A percentile compares a stretch with the other conserved stretches of the same genome.
Evolutionary conservation across 2,797 vertebrate genomes (phyloP).

Genomic region (Garrulus glandarius): DNA sequence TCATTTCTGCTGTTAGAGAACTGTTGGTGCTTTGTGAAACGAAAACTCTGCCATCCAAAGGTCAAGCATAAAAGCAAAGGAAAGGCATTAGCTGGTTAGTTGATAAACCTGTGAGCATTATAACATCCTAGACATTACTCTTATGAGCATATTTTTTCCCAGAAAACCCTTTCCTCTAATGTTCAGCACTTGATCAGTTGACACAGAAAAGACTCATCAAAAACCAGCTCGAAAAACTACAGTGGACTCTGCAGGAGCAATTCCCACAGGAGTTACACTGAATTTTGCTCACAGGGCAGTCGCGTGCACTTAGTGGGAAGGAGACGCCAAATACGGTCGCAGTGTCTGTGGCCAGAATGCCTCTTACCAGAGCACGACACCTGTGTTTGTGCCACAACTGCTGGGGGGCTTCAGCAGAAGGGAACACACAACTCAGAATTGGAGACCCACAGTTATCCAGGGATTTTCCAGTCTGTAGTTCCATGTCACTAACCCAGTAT

Average conservation of each 20-base stretch:
- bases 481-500: background rate
- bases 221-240: background rate
- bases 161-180: background rate
- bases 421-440: background rate
- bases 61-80: background rate
- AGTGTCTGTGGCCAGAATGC: background rate
- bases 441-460: background rate
- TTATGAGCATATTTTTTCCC: background rate
- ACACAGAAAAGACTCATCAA: background rate
- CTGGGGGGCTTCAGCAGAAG: background rate
- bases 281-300: background rate
- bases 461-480: background rate
- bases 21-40: background rate
- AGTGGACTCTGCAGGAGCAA: background rate
- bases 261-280: background rate
- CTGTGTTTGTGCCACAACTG: background rate
- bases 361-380: background rate
- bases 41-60: background rate
- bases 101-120: background rate
- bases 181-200: background rate
- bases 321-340: background rate
- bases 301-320: accelerated
- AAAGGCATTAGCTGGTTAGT: background rate
- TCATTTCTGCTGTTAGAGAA: background rate
- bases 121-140: background rate